Conservation (phyloP, 2,113 vertebrate species). For the Pomatostomus ruficeps region DNA sequence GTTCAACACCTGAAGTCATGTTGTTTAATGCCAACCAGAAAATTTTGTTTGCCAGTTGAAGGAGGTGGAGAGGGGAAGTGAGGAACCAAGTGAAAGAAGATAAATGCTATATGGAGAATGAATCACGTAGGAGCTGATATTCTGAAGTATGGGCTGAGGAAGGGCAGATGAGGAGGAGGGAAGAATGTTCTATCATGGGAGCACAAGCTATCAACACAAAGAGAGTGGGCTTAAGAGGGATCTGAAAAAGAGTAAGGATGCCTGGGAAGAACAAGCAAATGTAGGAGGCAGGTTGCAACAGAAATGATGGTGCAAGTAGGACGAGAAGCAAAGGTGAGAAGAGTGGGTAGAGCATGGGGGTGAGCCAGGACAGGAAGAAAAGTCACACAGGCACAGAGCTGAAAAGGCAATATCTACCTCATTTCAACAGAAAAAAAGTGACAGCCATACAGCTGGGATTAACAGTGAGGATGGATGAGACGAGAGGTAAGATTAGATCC, state of each 20-base stretch:
- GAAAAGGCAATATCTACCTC: not conserved
- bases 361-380: not conserved
- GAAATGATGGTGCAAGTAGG: not conserved
- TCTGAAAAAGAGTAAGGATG: not conserved
- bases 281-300: slow-evolving; percentile 8
- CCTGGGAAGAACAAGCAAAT: not conserved
- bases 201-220: not conserved
- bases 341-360: not conserved
- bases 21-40: not conserved
- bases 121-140: slow-evolving; percentile 6
- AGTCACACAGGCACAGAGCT: not conserved
- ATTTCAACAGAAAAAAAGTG: not conserved
- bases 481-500: not conserved
- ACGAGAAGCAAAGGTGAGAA: not conserved
- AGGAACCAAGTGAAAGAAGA: not conserved
- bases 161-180: slow-evolving; percentile 29
- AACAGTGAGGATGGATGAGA: not conserved
- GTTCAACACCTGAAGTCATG: not conserved
- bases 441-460: not conserved
- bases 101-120: not conserved
- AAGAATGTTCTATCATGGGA: slow-evolving; percentile 5
- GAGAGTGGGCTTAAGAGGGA: not conserved
- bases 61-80: not conserved
- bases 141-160: not conserved
- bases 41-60: slow-evolving; percentile 4